Evolutionary conservation across 1,140 invertebrate genomes (phyloP), one percentile per base, ranked within the genome.

Genomic region (Drosophila gunungcola): DNA sequence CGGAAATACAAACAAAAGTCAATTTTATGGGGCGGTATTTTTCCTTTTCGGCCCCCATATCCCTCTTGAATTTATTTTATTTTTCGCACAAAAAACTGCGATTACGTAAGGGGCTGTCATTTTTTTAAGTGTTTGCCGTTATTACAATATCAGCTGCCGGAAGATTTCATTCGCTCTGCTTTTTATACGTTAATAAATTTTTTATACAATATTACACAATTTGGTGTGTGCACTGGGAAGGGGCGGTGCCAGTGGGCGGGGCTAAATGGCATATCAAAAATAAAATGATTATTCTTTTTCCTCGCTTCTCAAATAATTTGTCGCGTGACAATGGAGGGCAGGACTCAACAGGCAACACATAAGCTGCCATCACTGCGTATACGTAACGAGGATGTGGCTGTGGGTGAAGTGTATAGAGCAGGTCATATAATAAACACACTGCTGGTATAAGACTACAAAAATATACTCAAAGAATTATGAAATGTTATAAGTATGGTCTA

Each of bases 1-100:
- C 84, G 84, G 84, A 88, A 88, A 89, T 84, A 89, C 84, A 89
- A 89, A 90, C 80, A 90, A 89, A 89, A 89, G 80, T 89, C 85
- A 80, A 89, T 89, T 89, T 90, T 90, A 80, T 89, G 80, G 80
- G 45, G 34, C 61, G 70, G 54, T n/a, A 29, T 70, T 56, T 69
- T 46, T 48, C 48, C 12, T 25, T 64, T 64, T 55, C 72, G 60
- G 7, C 49, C 38, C 10, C 49, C 57, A 38, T 3, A n/a, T 43
- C 62, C 32, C 32, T 36, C 11, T 42, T 32, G 58, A 64, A 48
- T 70, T 60, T 13, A 61, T 69, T 64, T 60, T 67, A 46, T 39
- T 63, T 49, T 73, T 70, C 63, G 58, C 11, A 27, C 54, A 57
- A 43, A 55, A 55, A 69, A 52, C 56, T 46, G 34, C 45, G 29